Conservation (phyloP, 2,888 invertebrate genomes). For the Ophion ventricosus region DNA sequence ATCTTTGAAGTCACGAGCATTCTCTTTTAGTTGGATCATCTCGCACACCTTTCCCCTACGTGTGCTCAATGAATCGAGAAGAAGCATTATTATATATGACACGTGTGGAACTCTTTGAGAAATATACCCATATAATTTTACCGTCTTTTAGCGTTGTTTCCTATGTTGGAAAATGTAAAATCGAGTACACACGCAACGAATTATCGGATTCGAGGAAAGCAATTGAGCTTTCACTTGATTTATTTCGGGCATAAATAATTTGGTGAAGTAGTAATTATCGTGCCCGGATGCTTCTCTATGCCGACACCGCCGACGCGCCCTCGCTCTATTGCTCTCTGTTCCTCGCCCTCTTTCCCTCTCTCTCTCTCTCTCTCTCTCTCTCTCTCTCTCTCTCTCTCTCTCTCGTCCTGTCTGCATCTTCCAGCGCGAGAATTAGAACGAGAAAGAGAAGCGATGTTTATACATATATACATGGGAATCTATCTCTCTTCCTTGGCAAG, state of each 20-base stretch:
- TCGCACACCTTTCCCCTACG: too few relatives aligned
- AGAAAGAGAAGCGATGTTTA: slow-evolving; percentile 43
- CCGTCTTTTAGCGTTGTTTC: slow-evolving; percentile 20
- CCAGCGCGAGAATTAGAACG: slow-evolving; percentile 55
- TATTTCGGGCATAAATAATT: slow-evolving; percentile 82
- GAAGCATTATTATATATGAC: neutral
- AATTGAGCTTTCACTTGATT: slow-evolving; percentile 81
- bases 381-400: slow-evolving; percentile 62
- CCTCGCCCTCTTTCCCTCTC: neutral
- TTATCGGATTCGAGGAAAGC: slow-evolving; percentile 75
- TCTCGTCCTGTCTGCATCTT: neutral
- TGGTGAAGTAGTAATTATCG: slow-evolving; percentile 82
- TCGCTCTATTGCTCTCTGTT: slow-evolving; percentile 67
- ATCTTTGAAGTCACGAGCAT: too few relatives aligned
- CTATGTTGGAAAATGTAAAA: slow-evolving; percentile 66
- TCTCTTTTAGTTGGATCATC: too few relatives aligned
- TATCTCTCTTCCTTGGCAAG: slow-evolving; percentile 71
- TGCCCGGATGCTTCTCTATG: slow-evolving; percentile 65
- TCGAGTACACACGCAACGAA: slow-evolving; percentile 70
- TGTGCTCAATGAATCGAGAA: too few relatives aligned
- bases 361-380: slow-evolving; percentile 73
- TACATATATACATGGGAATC: slow-evolving; percentile 49
- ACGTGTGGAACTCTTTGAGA: slow-evolving; percentile 3
- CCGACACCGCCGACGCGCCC: slow-evolving; percentile 64
- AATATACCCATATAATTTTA: slow-evolving; percentile 23